Conservation (phyloP, 2,113 vertebrate genomes). For the Lamprologus callipterus region DNA sequence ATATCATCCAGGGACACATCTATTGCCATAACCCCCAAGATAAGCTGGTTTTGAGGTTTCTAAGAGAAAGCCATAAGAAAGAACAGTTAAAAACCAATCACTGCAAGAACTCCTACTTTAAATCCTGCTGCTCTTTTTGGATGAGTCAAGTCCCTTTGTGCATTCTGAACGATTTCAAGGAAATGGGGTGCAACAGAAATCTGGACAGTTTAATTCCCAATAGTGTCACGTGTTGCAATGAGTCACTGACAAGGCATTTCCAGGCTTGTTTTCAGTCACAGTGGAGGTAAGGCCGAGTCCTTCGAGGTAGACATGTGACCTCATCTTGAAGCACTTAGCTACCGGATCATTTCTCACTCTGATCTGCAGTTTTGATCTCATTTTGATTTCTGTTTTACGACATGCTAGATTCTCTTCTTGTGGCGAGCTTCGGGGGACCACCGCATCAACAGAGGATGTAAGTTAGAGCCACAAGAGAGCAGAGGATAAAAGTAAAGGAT, state of each 20-base stretch:
- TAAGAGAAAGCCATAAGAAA: not conserved
- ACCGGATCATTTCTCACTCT: constrained; percentile 46
- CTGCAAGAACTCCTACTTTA: not conserved
- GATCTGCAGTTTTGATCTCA: constrained; percentile 44
- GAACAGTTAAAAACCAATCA: not conserved
- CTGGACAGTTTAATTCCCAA: constrained; percentile 48
- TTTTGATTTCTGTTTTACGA: constrained; percentile 27
- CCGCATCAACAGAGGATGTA: constrained; percentile 20
- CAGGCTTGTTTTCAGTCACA: constrained; percentile 12
- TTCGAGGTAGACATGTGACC: constrained; percentile 30
- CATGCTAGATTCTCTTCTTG: constrained; percentile 26
- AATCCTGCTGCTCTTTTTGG: constrained; percentile 21
- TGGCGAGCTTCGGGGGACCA: constrained; percentile 7
- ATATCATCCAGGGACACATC: constrained; percentile 96
- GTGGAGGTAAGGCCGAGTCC: constrained; percentile 9
- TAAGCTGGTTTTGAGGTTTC: constrained; percentile 82
- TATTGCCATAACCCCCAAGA: constrained; percentile 95
- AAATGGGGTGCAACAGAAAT: constrained; percentile 34
- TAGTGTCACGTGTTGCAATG: constrained; percentile 36
- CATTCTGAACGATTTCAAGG: constrained; percentile 37
- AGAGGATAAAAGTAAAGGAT: constrained; percentile 25
- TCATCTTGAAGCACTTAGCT: constrained; percentile 68
- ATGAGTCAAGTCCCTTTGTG: constrained; percentile 46
- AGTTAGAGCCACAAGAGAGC: constrained; percentile 33
- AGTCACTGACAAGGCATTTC: constrained; percentile 60